phyloP scores from a whole-genome alignment of 2,797 vertebrate species.

The Chloroceryle amazona region DNA sequence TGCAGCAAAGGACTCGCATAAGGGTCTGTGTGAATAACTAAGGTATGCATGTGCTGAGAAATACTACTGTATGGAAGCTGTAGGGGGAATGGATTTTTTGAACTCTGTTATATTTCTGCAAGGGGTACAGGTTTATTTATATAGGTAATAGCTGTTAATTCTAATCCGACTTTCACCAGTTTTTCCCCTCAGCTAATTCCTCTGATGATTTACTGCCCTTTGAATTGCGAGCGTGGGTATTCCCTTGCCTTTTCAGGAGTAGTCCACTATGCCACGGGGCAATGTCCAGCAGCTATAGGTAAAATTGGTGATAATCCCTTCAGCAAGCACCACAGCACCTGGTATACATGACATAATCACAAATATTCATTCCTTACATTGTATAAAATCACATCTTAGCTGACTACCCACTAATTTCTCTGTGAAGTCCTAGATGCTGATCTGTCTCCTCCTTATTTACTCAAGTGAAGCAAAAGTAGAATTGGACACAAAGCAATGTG shows the following conservation, averaged over 20 bases:
- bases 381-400: not conserved
- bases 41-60: not conserved
- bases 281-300: not conserved
- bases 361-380: not conserved
- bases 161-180: not conserved
- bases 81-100: not conserved
- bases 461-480: not conserved
- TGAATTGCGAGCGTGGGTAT: not conserved
- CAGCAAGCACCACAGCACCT: not conserved
- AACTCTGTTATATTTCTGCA: not conserved
- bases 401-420: not conserved
- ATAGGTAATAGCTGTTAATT: not conserved
- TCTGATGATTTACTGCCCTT: not conserved
- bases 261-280: not conserved
- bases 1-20: not conserved
- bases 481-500: rapidly evolving
- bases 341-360: not conserved
- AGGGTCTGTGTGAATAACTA: not conserved
- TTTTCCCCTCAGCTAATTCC: not conserved
- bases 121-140: not conserved
- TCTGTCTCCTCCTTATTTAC: not conserved
- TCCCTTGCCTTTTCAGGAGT: not conserved
- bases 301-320: not conserved
- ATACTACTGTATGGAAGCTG: not conserved
- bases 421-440: not conserved